Evolutionary conservation across 1,140 invertebrate species (phyloP).

Genomic region (Geopemphigus sp.): DNA sequence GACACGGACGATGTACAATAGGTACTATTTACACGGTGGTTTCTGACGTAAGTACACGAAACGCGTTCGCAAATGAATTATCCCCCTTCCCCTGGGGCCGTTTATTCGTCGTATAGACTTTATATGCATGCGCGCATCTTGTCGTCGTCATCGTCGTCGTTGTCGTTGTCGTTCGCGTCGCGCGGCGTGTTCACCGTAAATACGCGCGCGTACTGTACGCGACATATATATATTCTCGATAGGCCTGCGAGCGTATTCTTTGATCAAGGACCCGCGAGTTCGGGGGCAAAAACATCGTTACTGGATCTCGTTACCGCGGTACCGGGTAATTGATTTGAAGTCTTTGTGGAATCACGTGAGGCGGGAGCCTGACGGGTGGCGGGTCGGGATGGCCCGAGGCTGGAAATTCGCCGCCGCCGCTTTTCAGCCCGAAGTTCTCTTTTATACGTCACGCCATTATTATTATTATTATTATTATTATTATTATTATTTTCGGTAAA

Average conservation of each 20-base stretch:
- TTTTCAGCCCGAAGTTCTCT: neutral
- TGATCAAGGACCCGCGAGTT: constrained; percentile 29
- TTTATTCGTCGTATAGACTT: neutral
- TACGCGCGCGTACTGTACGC: no score
- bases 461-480: neutral
- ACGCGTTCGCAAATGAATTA: constrained; percentile 36
- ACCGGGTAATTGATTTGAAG: constrained; percentile 45
- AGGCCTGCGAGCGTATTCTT: constrained; percentile 46
- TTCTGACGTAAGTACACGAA: constrained; percentile 11
- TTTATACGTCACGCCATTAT: neutral
- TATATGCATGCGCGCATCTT: neutral
- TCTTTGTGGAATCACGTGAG: constrained; percentile 31
- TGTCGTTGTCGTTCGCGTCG: neutral
- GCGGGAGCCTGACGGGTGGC: neutral
- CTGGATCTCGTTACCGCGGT: constrained; percentile 35
- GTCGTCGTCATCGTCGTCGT: neutral
- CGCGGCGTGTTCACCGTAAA: no score
- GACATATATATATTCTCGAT: constrained; percentile 3
- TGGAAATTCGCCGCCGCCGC: neutral
- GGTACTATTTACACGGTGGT: no score
- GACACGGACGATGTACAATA: neutral
- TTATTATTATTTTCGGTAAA: constrained; percentile 43
- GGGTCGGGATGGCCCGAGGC: neutral
- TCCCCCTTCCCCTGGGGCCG: neutral
- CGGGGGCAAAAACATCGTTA: constrained; percentile 28